Conservation (phyloP, 2,113 vertebrate species). For the Prunella himalayana region DNA sequence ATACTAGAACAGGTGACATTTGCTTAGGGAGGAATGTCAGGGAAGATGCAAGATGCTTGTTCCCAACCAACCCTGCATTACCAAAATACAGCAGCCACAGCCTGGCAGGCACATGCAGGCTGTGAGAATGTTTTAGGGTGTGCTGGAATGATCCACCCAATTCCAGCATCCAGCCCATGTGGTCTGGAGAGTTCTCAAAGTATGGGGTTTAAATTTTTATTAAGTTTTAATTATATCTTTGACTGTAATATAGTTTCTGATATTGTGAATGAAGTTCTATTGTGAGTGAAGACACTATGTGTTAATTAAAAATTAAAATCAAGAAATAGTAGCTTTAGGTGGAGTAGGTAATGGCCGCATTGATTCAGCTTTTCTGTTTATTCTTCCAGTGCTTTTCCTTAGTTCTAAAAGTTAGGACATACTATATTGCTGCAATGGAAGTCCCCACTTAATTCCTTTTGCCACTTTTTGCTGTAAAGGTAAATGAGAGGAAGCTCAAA, state of each 20-base stretch:
- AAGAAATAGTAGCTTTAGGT: not conserved
- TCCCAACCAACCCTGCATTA: not conserved
- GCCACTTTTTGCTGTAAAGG: not conserved
- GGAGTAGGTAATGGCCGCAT: not conserved
- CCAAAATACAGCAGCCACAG: not conserved
- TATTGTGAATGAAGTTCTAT: too few relatives aligned
- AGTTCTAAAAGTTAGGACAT: not conserved
- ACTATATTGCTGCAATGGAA: not conserved
- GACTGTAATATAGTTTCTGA: too few relatives aligned
- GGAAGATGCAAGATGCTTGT: not conserved
- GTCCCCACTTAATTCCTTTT: not conserved
- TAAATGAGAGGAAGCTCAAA: not conserved
- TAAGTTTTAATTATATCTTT: not conserved
- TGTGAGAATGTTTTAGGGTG: not conserved
- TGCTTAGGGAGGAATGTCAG: not conserved
- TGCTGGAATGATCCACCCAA: not conserved
- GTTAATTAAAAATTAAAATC: not conserved
- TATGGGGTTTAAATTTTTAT: not conserved
- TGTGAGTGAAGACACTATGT: too few relatives aligned
- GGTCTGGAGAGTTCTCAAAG: not conserved
- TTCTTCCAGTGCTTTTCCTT: not conserved
- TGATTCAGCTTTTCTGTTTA: not conserved
- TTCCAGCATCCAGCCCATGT: not conserved
- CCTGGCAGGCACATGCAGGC: rapidly evolving
- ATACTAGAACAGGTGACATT: too few relatives aligned